Evolutionary conservation across 1,140 invertebrate species (phyloP).

Genomic region (Diuraphis noxia): DNA sequence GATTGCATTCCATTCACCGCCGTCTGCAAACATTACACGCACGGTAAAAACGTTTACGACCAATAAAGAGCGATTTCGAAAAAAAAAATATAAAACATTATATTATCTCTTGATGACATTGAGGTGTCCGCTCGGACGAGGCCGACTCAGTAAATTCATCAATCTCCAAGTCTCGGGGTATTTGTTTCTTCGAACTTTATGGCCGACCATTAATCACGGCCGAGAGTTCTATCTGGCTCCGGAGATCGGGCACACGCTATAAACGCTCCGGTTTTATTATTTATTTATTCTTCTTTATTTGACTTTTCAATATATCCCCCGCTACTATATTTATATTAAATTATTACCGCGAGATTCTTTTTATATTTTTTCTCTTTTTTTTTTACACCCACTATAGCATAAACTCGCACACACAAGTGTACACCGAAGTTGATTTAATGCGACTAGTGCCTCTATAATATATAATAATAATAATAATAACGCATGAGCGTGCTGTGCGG

Average conservation of each 20-base stretch:
- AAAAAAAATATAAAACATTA: conserved; percentile 19
- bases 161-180: conserved; percentile 48
- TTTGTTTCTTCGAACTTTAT: conserved; percentile 52
- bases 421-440: neutral
- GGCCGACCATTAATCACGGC: conserved; percentile 43
- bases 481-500: neutral
- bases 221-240: conserved; percentile 8
- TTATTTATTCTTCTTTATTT: conserved; percentile 53
- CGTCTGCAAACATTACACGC: conserved; percentile 31
- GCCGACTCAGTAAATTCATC: conserved; percentile 48
- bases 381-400: neutral
- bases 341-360: conserved; percentile 29
- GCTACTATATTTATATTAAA: conserved; percentile 26
- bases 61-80: conserved; percentile 47
- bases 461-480: conserved; percentile 31
- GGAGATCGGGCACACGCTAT: conserved; percentile 42
- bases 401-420: neutral
- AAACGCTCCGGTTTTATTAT: conserved; percentile 50
- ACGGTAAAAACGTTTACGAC: conserved; percentile 46
- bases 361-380: conserved; percentile 4
- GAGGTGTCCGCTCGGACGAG: conserved; percentile 48
- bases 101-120: conserved; percentile 48
- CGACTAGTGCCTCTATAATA: conserved; percentile 3
- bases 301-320: conserved; percentile 50
- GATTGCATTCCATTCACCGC: conserved; percentile 43